Percentiles rank a stretch among this genome's conserved stretches.
phyloP scores from a whole-genome alignment of 2,888 invertebrate species.

The Bimastos eiseni region DNA sequence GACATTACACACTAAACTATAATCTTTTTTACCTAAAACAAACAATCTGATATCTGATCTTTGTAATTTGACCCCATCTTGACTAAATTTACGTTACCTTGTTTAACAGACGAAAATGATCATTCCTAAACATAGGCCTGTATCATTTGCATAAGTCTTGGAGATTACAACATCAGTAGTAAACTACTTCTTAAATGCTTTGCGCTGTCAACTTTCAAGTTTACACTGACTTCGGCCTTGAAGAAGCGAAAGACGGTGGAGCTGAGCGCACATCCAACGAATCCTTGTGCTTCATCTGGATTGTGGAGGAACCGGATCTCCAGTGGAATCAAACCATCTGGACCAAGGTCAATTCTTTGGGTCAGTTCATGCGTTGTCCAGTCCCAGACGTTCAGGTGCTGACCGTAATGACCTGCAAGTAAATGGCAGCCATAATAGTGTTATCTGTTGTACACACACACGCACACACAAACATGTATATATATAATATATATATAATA shows the following conservation, averaged over 20 bases:
- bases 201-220: background rate
- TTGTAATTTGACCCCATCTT: no score
- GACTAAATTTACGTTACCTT: no score
- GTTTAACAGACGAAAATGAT: no score
- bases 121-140: no score
- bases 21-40: no score
- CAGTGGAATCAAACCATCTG: slow-evolving; percentile 83
- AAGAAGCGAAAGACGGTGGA: slow-evolving; percentile 78
- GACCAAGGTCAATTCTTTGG: slow-evolving; percentile 84
- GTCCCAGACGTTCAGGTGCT: slow-evolving; percentile 81
- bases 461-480: no score
- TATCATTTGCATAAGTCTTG: no score
- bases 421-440: background rate
- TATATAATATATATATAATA: no score
- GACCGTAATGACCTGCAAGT: slow-evolving; percentile 80
- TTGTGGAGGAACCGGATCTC: slow-evolving; percentile 91
- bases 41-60: no score
- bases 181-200: no score
- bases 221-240: slow-evolving; percentile 53
- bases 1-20: no score
- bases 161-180: no score
- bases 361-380: slow-evolving; percentile 80
- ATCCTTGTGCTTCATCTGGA: slow-evolving; percentile 82
- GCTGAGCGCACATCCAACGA: slow-evolving; percentile 83
- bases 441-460: background rate